Conservation (phyloP, 2,113 vertebrate genomes). For the Callaeas wilsoni region DNA sequence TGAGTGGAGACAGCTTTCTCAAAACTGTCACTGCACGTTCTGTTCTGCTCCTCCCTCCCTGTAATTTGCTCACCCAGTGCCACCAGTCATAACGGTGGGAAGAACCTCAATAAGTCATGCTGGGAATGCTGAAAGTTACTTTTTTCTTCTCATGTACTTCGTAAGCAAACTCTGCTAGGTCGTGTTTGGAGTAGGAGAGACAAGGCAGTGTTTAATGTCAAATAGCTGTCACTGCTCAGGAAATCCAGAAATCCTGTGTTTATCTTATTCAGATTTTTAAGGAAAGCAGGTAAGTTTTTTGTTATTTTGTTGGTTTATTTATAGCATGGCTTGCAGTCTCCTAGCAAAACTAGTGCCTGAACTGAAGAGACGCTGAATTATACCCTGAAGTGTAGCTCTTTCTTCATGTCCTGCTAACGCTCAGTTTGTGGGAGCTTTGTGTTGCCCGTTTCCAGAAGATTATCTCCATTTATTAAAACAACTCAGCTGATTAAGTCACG, state of each 20-base stretch:
- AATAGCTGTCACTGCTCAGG: background rate
- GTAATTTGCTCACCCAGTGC: background rate
- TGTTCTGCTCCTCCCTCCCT: background rate
- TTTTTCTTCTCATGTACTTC: background rate
- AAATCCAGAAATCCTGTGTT: background rate
- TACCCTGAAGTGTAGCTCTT: background rate
- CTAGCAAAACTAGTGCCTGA: background rate
- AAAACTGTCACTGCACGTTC: background rate
- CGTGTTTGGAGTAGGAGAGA: background rate
- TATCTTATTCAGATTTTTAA: background rate
- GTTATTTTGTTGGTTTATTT: background rate
- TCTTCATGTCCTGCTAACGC: rapidly evolving
- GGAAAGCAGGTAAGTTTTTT: background rate
- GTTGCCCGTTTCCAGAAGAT: background rate
- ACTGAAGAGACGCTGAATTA: background rate
- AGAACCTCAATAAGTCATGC: background rate
- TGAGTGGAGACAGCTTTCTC: background rate
- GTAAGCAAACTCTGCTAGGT: background rate
- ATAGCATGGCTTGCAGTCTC: background rate
- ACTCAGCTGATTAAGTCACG: background rate
- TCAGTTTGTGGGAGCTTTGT: background rate
- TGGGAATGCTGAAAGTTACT: background rate
- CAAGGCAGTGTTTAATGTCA: background rate
- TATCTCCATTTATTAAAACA: background rate
- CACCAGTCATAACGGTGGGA: background rate